Conservation (phyloP, 2,113 vertebrate genomes). For the Mandrillus leucophaeus region DNA sequence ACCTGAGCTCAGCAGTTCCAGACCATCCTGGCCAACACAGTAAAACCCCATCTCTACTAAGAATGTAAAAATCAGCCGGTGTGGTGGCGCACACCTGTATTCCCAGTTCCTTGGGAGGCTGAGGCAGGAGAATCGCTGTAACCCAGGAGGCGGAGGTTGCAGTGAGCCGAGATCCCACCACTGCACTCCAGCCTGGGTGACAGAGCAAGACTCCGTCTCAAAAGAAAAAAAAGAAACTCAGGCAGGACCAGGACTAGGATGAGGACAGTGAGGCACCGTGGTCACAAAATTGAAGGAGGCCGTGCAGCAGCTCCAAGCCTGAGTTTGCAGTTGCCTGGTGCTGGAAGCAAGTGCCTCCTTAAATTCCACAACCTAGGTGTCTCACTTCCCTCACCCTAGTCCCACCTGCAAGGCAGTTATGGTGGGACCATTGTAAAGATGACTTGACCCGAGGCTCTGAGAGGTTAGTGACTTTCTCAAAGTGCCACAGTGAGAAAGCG, state of each 20-base stretch:
- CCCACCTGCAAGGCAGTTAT: neutral
- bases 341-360: neutral
- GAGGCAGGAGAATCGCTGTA: too few species aligned
- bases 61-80: too few species aligned
- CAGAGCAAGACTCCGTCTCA: too few species aligned
- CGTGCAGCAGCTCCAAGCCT: neutral
- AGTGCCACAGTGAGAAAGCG: neutral
- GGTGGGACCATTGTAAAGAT: neutral
- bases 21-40: too few species aligned
- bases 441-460: neutral
- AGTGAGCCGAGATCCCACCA: too few species aligned
- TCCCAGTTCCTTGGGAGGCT: too few species aligned
- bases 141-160: too few species aligned
- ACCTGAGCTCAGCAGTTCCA: too few species aligned
- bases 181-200: too few species aligned
- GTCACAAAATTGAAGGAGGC: neutral
- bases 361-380: neutral
- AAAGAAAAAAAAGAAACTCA: neutral
- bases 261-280: rapidly evolving
- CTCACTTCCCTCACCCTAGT: rapidly evolving
- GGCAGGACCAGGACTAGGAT: neutral
- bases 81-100: too few species aligned
- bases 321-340: too few species aligned
- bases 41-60: too few species aligned
- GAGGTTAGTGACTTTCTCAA: neutral